These are phyloP conservation scores for Cyrtorhinus lividipennis DNA, from an alignment of 1,140 invertebrate genomes.

Conservation along the genomic window DNA sequence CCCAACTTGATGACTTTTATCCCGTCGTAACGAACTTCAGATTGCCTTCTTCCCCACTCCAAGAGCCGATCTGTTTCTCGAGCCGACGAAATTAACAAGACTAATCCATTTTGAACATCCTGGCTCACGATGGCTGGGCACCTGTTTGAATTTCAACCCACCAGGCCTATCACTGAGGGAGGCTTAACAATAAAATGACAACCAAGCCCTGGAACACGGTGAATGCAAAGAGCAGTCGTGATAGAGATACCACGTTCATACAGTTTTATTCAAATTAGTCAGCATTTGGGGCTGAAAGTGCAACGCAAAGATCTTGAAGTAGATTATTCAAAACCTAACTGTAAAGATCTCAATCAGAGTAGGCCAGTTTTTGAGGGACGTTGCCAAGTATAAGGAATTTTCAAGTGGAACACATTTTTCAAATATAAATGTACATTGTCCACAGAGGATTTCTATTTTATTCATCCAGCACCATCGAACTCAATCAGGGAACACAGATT, in stretches of 20 bases:
- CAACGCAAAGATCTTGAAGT: neutral
- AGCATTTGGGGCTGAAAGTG: neutral
- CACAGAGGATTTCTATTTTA: too few species aligned
- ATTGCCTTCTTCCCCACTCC: too few species aligned
- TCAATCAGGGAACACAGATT: too few species aligned
- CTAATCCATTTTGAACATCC: neutral
- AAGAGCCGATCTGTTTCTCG: neutral
- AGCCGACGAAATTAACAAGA: neutral
- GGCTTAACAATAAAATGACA: too few species aligned
- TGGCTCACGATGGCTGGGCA: neutral
- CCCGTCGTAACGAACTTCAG: constrained; percentile 1
- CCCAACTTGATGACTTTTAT: constrained; percentile 3
- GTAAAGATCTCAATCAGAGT: neutral
- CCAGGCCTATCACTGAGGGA: too few species aligned
- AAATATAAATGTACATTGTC: too few species aligned
- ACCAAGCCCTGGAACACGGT: neutral
- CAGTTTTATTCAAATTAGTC: neutral
- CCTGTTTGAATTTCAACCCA: neutral
- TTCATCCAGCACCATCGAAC: too few species aligned
- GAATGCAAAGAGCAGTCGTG: neutral
- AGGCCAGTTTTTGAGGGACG: too few species aligned
- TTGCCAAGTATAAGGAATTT: too few species aligned
- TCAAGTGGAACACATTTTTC: too few species aligned
- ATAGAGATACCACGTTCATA: neutral
- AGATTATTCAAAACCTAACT: neutral